phyloP scores from a whole-genome alignment of 2,113 vertebrate genomes.

The Phylloscopus trochilus region DNA sequence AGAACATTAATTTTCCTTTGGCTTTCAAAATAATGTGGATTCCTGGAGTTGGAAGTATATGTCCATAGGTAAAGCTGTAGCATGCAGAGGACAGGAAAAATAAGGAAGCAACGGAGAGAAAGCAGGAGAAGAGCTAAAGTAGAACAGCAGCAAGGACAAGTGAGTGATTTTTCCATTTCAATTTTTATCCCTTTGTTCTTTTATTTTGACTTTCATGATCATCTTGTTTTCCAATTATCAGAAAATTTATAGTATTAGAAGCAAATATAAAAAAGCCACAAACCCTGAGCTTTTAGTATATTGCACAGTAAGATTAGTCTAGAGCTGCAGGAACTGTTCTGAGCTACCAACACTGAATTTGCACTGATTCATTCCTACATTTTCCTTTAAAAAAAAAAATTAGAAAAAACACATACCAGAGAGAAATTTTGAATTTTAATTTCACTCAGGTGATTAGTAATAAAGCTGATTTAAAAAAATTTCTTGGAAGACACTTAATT shows the following conservation, averaged over 20 bases:
- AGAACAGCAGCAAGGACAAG: conserved; percentile 9
- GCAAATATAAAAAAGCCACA: background rate
- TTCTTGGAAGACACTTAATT: background rate
- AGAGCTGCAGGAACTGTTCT: background rate
- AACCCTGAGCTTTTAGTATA: background rate
- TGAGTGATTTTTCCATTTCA: conserved; percentile 32
- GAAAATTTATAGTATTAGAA: background rate
- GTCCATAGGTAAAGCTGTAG: background rate
- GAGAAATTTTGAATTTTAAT: background rate
- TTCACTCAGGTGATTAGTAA: background rate
- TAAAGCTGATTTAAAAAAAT: background rate
- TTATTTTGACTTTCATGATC: background rate
- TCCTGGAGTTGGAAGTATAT: background rate
- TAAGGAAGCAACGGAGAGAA: background rate
- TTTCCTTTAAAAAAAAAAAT: background rate
- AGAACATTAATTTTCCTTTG: background rate
- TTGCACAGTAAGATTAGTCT: background rate
- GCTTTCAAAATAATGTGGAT: background rate
- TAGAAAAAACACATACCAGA: background rate
- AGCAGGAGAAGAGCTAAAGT: conserved; percentile 32
- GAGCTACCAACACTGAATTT: background rate
- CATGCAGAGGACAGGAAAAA: background rate
- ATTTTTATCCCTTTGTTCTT: background rate
- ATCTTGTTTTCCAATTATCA: background rate
- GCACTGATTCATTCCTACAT: background rate